These are phyloP conservation scores for Drosophila greeni DNA, from an alignment of 2,888 invertebrate species.

Conservation along the genomic window DNA sequence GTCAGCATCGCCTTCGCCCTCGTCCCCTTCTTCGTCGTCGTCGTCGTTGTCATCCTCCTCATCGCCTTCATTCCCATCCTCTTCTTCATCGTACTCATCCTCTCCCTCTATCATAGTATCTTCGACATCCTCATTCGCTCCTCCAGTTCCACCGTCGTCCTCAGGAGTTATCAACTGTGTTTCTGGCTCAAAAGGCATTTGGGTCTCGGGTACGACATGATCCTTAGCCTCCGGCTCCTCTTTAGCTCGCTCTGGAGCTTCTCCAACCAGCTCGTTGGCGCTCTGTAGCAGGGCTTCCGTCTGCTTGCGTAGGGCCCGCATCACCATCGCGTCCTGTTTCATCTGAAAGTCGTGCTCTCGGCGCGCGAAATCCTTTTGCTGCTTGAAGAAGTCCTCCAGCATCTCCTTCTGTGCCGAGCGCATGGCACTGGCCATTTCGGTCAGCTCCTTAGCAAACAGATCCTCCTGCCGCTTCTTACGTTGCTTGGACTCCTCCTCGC, in stretches of 20 bases:
- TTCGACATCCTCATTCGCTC: slow-evolving; percentile 15
- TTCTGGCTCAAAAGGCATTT: slow-evolving; percentile 24
- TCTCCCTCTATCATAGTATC: slow-evolving; percentile 17
- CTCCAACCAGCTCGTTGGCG: slow-evolving; percentile 55
- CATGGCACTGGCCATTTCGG: slow-evolving; percentile 70
- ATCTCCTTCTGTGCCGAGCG: slow-evolving; percentile 73
- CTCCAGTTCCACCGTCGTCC: slow-evolving; percentile 22
- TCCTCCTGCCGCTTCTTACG: slow-evolving; percentile 59
- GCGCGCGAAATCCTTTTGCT: slow-evolving; percentile 75
- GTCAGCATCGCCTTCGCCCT: slow-evolving; percentile 4
- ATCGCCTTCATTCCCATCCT: slow-evolving; percentile 31
- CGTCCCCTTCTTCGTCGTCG: slow-evolving; percentile 35
- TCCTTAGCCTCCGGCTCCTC: slow-evolving; percentile 9
- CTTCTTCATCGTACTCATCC: slow-evolving; percentile 8
- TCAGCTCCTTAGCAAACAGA: slow-evolving; percentile 70
- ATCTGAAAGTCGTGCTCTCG: slow-evolving; percentile 77
- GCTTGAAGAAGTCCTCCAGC: slow-evolving; percentile 75
- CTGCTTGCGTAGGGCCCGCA: slow-evolving; percentile 76
- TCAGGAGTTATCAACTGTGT: slow-evolving; percentile 3
- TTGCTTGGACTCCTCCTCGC: slow-evolving; percentile 28
- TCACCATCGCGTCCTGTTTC: slow-evolving; percentile 72
- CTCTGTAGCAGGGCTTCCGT: slow-evolving; percentile 67
- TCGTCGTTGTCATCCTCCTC: slow-evolving; percentile 40
- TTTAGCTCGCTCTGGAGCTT: neutral
- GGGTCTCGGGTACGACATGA: slow-evolving; percentile 17